phyloP scores from a whole-genome alignment of 35 echinoderm and acorn worm genomes.

The Ptychodera flava region DNA sequence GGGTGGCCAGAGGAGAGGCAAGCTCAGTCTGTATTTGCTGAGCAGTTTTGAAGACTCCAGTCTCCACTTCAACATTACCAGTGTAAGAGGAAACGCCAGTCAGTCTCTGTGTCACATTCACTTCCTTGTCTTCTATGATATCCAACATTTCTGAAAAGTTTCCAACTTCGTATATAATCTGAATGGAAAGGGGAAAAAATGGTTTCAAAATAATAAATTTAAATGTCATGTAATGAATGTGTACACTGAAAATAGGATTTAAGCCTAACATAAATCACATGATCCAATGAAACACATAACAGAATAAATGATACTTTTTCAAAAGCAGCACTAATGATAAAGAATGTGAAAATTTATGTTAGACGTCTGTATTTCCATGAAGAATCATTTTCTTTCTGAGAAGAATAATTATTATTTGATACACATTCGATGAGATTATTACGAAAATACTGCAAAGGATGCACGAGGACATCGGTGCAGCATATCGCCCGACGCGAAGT shows the following conservation, averaged over 20 bases:
- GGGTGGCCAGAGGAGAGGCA: not conserved
- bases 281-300: conserved; percentile 13
- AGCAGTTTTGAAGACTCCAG: conserved; percentile 8
- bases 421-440: no score
- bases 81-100: not conserved
- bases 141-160: conserved; percentile 23
- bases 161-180: conserved; percentile 26
- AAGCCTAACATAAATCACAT: no score
- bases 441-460: no score
- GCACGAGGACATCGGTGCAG: no score
- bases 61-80: conserved; percentile 36
- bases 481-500: no score
- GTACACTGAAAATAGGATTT: no score
- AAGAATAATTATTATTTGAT: no score
- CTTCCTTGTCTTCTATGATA: conserved; percentile 13
- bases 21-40: conserved; percentile 26
- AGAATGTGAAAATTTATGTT: not conserved
- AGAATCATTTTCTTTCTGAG: no score
- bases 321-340: not conserved
- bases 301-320: not conserved
- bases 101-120: not conserved
- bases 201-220: no score
- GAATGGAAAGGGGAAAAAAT: not conserved
- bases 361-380: no score
- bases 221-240: no score